Evolutionary conservation across 2,797 vertebrate genomes (phyloP), one percentile per base, ranked within the genome.

Genomic region (Scyliorhinus canicula): DNA sequence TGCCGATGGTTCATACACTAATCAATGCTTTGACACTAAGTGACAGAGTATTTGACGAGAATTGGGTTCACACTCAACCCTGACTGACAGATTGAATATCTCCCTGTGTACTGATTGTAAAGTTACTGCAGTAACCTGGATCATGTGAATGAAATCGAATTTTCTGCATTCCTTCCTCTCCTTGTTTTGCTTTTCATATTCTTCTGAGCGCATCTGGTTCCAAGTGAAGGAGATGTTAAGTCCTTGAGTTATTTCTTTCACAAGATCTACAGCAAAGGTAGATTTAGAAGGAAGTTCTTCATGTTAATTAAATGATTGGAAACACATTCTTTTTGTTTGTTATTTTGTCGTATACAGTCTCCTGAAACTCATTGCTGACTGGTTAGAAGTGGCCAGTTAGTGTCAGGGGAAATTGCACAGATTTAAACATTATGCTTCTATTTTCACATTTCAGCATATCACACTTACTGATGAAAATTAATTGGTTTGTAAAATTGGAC

Each of bases 91-190:
- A n/a, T n/a, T n/a, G n/a, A n/a, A n/a, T n/a, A n/a, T n/a, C n/a
- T n/a, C n/a, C n/a, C n/a, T n/a, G n/a, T n/a, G n/a, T n/a, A n/a
- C n/a, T n/a, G n/a, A 26, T 6, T 47, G 44, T 14, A 16, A 55
- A 8, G 19, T 86, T 55, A 44, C 84, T 52, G 90, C 19, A 95
- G 95, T 97, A 96, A 99, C 99, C 98, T 99, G 98, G 96, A 99
- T 97, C 98, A 99, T 98, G 97, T 99, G 99, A 97, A 99, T 98
- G 96, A 99, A 99, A 96, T 99, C 98, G 96, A 98, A 98, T 96
- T 98, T 99, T 97, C 98, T 97, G 95, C 96, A 95, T 63, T 96
- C 96, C 95, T 97, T 97, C 95, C 97, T 97, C 95, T 95, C 96
- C 44, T 96, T 98, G 96, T 98, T 97, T 95, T 97, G 96, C 95